Evolutionary conservation across 2,797 vertebrate species (phyloP), one percentile per base, ranked within the genome.

Genomic region (Mormyrus proboscirostris): DNA sequence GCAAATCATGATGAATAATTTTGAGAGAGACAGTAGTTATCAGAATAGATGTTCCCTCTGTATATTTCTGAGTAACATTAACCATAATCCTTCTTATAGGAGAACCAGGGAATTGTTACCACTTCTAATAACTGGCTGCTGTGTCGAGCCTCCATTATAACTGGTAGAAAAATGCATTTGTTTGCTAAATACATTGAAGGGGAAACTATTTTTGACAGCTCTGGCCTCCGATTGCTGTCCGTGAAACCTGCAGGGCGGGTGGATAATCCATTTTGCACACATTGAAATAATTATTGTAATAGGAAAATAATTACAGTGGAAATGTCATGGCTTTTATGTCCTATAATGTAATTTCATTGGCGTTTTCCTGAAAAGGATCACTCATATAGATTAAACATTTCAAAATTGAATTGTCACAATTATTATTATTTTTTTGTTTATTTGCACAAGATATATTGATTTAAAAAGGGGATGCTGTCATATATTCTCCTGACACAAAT

Each of bases 211-310:
- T 90, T 91, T 93, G 94, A 93, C 93, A 91, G 91, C 90, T 90
- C 91, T 62, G 89, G 90, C 89, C 91, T 5, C 53, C 90, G 90
- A 93, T 93, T 90, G 51, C 83, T 89, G 88, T 91, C 91, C 84
- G 44, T 88, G 88, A 88, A 88, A 57, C 88, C 85, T 92, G 91
- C 85, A 91, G 91, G 87, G 91, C 83, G 51, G 89, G 90, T 91
- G 94, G 29, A 92, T 94, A 94, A 96, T 95, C 92, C 44, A n/a
- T 93, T 95, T 95, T 94, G 91, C 93, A 93, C 92, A 93, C 92
- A 94, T 95, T 94, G 89, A 94, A 96, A 95, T 95, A 95, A 96
- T 96, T 95, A 95, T 94, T 94, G 93, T 95, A 94, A 95, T 94
- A 94, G 92, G 91, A 94, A 95, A 93, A 96, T 95, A 95, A 96